These are phyloP conservation scores for Hemiprocne comata DNA, from an alignment of 2,113 vertebrate species.

Conservation along the genomic window DNA sequence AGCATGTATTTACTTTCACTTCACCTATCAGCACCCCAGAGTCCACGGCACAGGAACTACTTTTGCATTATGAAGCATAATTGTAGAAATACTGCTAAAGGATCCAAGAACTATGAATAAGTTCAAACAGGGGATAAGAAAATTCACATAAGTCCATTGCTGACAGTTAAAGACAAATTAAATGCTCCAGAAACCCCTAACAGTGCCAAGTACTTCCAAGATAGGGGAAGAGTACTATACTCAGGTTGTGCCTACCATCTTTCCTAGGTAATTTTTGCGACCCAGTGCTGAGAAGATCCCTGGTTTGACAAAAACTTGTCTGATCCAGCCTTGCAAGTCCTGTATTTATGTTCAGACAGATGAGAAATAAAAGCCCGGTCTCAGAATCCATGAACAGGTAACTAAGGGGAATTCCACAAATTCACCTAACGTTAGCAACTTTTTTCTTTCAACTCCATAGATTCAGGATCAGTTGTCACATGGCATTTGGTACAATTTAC, in stretches of 20 bases:
- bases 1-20: background rate
- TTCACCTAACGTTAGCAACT: background rate
- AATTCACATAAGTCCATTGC: background rate
- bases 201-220: background rate
- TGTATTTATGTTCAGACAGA: background rate
- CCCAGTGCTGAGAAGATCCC: background rate
- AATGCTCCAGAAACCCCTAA: background rate
- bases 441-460: background rate
- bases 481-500: background rate
- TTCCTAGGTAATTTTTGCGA: background rate
- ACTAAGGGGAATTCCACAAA: background rate
- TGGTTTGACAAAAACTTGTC: background rate
- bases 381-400: background rate
- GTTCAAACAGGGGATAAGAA: background rate
- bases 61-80: background rate
- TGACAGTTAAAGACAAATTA: background rate
- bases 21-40: background rate
- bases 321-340: background rate
- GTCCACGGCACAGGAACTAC: background rate
- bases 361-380: rapidly evolving
- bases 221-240: too few species aligned
- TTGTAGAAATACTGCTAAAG: background rate
- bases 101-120: background rate
- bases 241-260: too few species aligned
- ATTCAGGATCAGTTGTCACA: background rate